Percentiles rank a stretch among this genome's conserved stretches.
Evolutionary conservation across 2,888 invertebrate genomes (phyloP).

Genomic region (Anticlea derivata): DNA sequence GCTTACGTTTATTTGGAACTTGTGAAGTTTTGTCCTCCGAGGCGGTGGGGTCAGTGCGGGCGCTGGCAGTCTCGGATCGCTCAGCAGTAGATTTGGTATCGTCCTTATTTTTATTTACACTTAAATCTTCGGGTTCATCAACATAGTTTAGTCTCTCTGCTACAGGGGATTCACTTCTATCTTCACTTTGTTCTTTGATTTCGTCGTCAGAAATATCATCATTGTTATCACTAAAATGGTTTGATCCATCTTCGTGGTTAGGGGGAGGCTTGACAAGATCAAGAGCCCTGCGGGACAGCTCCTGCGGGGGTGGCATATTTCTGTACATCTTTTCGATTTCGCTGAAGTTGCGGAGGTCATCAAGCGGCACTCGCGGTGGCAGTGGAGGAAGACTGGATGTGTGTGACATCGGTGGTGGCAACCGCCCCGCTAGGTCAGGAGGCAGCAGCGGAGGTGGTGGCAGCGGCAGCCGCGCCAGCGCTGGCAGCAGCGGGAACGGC

Average conservation of each 20-base stretch:
- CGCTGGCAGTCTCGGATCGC: conserved; percentile 54
- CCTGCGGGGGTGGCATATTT: conserved; percentile 68
- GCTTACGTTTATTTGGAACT: conserved; percentile 88
- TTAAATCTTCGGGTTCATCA: conserved; percentile 88
- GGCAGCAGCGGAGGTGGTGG: conserved; percentile 87
- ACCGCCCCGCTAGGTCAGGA: conserved; percentile 80
- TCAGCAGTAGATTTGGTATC: conserved; percentile 79
- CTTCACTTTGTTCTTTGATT: conserved; percentile 54
- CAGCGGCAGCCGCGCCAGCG: conserved; percentile 88
- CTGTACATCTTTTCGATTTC: conserved; percentile 82
- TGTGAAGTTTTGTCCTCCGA: conserved; percentile 74
- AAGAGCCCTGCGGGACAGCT: conserved; percentile 60
- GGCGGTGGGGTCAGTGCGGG: conserved; percentile 62
- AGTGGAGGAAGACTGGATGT: conserved; percentile 69
- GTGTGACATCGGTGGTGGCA: conserved; percentile 61
- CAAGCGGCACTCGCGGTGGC: conserved; percentile 80
- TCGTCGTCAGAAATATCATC: conserved; percentile 68
- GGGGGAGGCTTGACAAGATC: conserved; percentile 63
- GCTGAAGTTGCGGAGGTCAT: conserved; percentile 78
- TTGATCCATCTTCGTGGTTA: conserved; percentile 63
- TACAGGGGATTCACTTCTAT: conserved; percentile 54
- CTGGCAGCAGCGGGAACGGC: conserved; percentile 89
- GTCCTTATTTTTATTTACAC: conserved; percentile 86
- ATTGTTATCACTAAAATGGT: conserved; percentile 69
- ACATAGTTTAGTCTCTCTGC: conserved; percentile 65